Percentiles rank a stretch among this genome's conserved stretches.
Conservation (phyloP, 2,888 invertebrate species). For the Cyclophora albipunctata region DNA sequence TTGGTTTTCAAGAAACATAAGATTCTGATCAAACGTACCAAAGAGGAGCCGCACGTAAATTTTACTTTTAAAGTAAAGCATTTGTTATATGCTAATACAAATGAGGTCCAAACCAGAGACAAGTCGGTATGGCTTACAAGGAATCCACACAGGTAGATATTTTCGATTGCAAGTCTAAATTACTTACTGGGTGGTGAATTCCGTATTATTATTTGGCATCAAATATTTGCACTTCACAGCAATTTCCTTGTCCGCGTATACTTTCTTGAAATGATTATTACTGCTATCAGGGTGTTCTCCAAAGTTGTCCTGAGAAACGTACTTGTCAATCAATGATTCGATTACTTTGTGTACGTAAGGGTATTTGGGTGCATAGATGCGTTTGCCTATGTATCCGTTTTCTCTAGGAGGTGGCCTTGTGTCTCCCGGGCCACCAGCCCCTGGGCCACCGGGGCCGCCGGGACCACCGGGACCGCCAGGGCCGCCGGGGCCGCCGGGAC, state of each 20-base stretch:
- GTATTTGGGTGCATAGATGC: constrained; percentile 51
- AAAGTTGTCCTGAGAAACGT: constrained; percentile 46
- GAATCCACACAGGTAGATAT: too few relatives aligned
- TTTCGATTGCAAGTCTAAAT: not conserved
- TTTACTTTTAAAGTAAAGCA: too few relatives aligned
- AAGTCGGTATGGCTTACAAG: too few relatives aligned
- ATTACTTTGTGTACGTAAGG: constrained; percentile 57
- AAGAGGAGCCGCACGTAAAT: too few relatives aligned
- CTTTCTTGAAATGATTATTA: constrained; percentile 39
- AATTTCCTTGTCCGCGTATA: constrained; percentile 44
- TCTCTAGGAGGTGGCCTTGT: constrained; percentile 20
- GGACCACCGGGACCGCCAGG: constrained; percentile 26
- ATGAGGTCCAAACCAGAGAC: too few relatives aligned
- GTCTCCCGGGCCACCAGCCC: constrained; percentile 23
- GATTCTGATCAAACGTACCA: too few relatives aligned
- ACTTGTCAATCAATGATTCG: constrained; percentile 43
- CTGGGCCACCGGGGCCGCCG: constrained; percentile 20
- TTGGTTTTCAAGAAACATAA: too few relatives aligned
- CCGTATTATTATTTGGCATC: constrained; percentile 35
- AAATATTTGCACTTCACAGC: constrained; percentile 54
- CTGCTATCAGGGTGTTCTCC: constrained; percentile 39
- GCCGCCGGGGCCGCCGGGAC: constrained; percentile 33
- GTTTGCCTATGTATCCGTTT: constrained; percentile 47
- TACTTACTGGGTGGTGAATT: constrained; percentile 56
- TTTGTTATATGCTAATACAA: too few relatives aligned